Evolutionary conservation across 2,113 vertebrate species (phyloP).

Genomic region (Anas platyrhynchos): DNA sequence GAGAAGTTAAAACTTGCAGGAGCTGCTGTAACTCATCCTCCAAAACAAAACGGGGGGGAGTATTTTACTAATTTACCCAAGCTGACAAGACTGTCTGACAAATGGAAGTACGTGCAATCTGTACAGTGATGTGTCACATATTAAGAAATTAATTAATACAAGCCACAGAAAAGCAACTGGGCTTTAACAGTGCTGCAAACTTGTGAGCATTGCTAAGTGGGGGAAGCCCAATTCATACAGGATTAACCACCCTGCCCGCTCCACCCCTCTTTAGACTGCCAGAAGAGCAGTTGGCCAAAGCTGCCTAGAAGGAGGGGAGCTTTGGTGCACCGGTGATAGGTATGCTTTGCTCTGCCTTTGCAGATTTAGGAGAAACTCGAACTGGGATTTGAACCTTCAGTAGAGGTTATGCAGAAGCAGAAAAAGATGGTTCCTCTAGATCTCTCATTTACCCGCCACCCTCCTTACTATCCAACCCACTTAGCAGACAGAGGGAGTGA

Average conservation of each 20-base stretch:
- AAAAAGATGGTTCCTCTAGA: background rate
- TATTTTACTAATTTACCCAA: background rate
- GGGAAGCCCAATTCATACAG: accelerated
- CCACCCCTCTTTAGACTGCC: background rate
- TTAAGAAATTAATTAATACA: background rate
- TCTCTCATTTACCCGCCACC: background rate
- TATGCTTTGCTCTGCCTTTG: background rate
- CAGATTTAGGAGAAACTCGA: background rate
- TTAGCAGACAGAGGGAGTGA: background rate
- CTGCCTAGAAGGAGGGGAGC: background rate
- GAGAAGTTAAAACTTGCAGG: background rate
- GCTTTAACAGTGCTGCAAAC: background rate
- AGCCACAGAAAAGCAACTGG: background rate
- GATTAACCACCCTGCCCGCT: background rate
- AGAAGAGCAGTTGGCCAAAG: background rate
- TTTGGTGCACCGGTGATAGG: background rate
- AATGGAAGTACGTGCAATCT: background rate
- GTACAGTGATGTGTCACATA: background rate
- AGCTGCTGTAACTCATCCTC: background rate
- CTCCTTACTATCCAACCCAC: background rate
- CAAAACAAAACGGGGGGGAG: too few species aligned
- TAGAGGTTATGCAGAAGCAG: background rate
- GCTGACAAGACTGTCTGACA: background rate
- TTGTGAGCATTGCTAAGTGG: background rate
- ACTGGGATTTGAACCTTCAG: background rate